phyloP scores from a whole-genome alignment of 2,888 invertebrate genomes.

The Acanthosepion pharaonis region DNA sequence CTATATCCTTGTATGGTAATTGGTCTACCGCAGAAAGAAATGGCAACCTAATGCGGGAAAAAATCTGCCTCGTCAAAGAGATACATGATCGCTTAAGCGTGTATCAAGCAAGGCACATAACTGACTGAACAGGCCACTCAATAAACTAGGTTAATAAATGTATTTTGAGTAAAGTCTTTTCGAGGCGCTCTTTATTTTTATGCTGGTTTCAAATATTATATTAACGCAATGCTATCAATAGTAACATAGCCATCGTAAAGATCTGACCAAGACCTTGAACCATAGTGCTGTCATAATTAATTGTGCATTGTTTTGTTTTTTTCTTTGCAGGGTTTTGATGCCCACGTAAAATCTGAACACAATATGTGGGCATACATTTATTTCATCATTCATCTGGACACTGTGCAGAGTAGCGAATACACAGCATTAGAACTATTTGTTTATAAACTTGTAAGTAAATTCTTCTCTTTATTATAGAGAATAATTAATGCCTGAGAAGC shows the following conservation, averaged over 20 bases:
- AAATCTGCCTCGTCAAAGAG: too few relatives aligned
- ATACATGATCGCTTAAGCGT: too few relatives aligned
- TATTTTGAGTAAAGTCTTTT: too few relatives aligned
- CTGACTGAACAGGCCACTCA: too few relatives aligned
- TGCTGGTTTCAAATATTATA: too few relatives aligned
- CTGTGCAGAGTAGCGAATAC: constrained; percentile 73
- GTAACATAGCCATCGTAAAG: neutral
- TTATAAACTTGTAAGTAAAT: constrained; percentile 65
- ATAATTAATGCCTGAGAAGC: neutral
- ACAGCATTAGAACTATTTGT: constrained; percentile 74
- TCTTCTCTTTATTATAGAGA: neutral
- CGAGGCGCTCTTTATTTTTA: too few relatives aligned
- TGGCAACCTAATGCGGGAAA: too few relatives aligned
- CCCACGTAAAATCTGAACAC: constrained; percentile 74
- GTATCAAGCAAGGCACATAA: too few relatives aligned
- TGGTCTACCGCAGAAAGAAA: too few relatives aligned
- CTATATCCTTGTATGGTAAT: too few relatives aligned
- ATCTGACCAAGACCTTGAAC: neutral
- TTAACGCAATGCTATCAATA: too few relatives aligned
- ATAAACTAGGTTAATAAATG: too few relatives aligned
- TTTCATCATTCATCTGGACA: constrained; percentile 74
- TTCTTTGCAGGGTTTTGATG: constrained; percentile 71
- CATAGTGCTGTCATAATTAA: neutral
- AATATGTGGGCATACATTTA: constrained; percentile 76
- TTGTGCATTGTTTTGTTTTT: neutral